These are phyloP conservation scores for Coremacera marginata DNA, from an alignment of 2,888 invertebrate genomes.

Conservation along the genomic window DNA sequence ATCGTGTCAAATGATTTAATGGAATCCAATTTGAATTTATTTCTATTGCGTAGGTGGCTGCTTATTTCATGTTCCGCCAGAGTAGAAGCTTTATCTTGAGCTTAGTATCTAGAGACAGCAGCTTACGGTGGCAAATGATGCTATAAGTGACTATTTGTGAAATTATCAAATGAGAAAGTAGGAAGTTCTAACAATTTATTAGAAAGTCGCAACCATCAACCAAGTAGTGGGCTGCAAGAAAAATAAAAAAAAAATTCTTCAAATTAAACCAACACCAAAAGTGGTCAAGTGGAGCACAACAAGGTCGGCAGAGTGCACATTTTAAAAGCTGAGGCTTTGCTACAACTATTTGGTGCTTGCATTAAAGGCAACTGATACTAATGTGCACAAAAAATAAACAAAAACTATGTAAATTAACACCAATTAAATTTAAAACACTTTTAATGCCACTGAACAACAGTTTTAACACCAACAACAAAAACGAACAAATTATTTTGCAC, in stretches of 20 bases:
- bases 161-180: too few species aligned
- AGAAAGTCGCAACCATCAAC: not conserved
- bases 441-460: conserved; percentile 4
- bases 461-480: not conserved
- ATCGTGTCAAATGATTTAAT: not conserved
- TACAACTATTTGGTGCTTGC: not conserved
- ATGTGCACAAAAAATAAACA: not conserved
- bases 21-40: conserved; percentile 5
- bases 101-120: not conserved
- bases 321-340: not conserved
- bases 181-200: not conserved
- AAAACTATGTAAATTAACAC: not conserved
- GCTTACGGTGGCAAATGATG: not conserved
- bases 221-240: not conserved
- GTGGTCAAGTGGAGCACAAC: not conserved
- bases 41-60: not conserved
- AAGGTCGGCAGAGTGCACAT: not conserved
- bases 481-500: not conserved
- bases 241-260: not conserved
- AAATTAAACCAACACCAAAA: not conserved
- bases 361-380: too few species aligned
- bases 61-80: not conserved
- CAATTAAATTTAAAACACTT: not conserved
- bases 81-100: not conserved
- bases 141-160: not conserved